These are phyloP conservation scores for Acanthaster planci DNA, from an alignment of 35 echinoderm and acorn worm species.

Conservation along the genomic window DNA sequence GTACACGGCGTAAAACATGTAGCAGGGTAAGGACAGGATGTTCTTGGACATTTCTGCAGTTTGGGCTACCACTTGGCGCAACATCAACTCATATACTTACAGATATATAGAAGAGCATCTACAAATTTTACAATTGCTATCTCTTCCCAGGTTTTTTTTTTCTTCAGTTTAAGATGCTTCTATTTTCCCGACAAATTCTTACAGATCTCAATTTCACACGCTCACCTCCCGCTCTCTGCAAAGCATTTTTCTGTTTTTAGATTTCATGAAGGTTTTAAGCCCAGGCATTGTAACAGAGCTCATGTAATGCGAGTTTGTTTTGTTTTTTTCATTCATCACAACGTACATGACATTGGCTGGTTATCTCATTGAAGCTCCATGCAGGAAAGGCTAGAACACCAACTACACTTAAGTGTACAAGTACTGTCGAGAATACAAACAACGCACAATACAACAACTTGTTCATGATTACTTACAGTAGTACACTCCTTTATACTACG, in stretches of 20 bases:
- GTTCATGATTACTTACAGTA: background rate
- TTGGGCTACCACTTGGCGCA: conserved; percentile 24
- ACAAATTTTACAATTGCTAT: conserved; percentile 29
- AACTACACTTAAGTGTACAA: background rate
- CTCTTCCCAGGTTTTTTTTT: background rate
- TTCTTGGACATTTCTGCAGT: no score
- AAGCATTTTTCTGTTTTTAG: background rate
- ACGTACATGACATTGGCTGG: background rate
- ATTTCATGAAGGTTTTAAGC: background rate
- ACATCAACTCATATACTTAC: conserved; percentile 2
- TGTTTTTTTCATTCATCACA: no score
- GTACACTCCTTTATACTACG: background rate
- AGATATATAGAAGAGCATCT: conserved; percentile 34
- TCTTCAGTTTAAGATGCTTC: background rate
- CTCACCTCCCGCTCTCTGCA: background rate
- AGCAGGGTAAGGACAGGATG: no score
- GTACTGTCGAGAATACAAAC: conserved; percentile 22
- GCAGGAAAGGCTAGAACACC: conserved; percentile 10
- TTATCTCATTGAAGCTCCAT: background rate
- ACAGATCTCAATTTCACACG: background rate
- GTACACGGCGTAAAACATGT: no score
- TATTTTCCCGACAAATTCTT: background rate
- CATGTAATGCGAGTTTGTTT: background rate
- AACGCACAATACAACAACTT: conserved; percentile 9
- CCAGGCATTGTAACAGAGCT: background rate